Evolutionary conservation across 2,888 invertebrate genomes (phyloP), one percentile per base, ranked within the genome.

Genomic region (Acronicta alni): DNA sequence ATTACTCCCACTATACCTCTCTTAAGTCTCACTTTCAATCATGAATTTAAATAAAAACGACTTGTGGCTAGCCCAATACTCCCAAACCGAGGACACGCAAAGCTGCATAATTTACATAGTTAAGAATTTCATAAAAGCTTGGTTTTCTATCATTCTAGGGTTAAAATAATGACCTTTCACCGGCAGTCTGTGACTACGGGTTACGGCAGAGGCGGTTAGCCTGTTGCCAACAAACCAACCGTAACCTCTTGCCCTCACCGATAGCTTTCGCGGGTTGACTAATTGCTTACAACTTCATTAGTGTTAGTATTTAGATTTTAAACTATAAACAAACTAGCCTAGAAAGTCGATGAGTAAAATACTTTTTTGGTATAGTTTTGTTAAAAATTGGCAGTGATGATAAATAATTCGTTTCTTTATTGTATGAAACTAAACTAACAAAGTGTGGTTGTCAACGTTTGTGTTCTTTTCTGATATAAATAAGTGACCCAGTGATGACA

Each of bases 91-190:
- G 26, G 26, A 12, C 12, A 12, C 12, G 12, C 30, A 12, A 35
- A 32, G 32, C 14, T 14, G 14, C n/a, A 32, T 12, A 32, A 32
- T 32, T 32, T 14, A 32, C 32, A 32, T 32, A 32, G 14, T 32
- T 32, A 32, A 32, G 32, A 30, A 12, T 3, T 30, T 12, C 7
- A 7, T 26, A 26, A 26, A 30, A 3, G 30, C 10, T 30, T 10
- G 7, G 30, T 38, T 42, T 43, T 52, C 43, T 56, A 32, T 41
- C 26, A 44, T 10, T 12, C 18, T 37, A 41, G 35, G 47, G 69
- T 67, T 52, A 49, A 46, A 61, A 18, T 49, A 14, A 32, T 48
- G 51, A 69, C 51, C 69, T 67, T 68, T 67, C 49, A 57, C 67
- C 66, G 15, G 39, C 56, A 52, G 57, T 18, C 32, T 18, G 17